phyloP scores from a whole-genome alignment of 2,797 vertebrate genomes.

The Valencia hispanica region DNA sequence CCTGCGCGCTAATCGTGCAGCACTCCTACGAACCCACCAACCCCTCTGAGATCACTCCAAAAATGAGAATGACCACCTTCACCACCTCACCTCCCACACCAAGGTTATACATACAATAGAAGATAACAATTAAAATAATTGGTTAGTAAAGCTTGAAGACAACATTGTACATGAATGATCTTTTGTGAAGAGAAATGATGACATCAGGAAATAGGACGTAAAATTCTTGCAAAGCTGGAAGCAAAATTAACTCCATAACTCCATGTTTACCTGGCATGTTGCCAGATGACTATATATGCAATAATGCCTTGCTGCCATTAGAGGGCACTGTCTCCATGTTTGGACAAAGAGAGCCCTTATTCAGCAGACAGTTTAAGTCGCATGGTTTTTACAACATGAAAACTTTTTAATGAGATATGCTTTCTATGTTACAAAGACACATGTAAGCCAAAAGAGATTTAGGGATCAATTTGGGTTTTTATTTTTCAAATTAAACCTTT shows the following conservation, averaged over 20 bases:
- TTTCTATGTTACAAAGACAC: slow-evolving; percentile 26
- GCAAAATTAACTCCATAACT: slow-evolving; percentile 45
- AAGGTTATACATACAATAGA: slow-evolving; percentile 81
- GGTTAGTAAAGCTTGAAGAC: slow-evolving; percentile 54
- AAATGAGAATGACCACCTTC: slow-evolving; percentile 82
- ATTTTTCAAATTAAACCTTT: slow-evolving; percentile 34
- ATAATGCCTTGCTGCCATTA: slow-evolving; percentile 52
- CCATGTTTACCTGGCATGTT: slow-evolving; percentile 42
- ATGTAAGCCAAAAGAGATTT: slow-evolving; percentile 22
- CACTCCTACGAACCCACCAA: slow-evolving; percentile 75
- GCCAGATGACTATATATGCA: slow-evolving; percentile 47
- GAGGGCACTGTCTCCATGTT: slow-evolving; percentile 57
- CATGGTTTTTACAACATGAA: slow-evolving; percentile 6
- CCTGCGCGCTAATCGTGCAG: slow-evolving; percentile 78
- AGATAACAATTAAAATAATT: slow-evolving; percentile 44
- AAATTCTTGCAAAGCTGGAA: slow-evolving; percentile 24
- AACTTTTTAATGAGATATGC: slow-evolving; percentile 30
- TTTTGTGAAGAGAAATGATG: slow-evolving; percentile 10
- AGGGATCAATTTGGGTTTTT: background rate
- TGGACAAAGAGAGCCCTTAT: slow-evolving; percentile 30
- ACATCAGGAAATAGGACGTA: slow-evolving; percentile 17
- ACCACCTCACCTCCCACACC: slow-evolving; percentile 78
- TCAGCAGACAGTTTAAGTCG: slow-evolving; percentile 15
- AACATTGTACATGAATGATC: slow-evolving; percentile 18
- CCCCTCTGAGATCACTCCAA: slow-evolving; percentile 73